Evolutionary conservation across 2,113 vertebrate genomes (phyloP), one percentile per base, ranked within the genome.

Genomic region (Cyprinodon brontotheroides): DNA sequence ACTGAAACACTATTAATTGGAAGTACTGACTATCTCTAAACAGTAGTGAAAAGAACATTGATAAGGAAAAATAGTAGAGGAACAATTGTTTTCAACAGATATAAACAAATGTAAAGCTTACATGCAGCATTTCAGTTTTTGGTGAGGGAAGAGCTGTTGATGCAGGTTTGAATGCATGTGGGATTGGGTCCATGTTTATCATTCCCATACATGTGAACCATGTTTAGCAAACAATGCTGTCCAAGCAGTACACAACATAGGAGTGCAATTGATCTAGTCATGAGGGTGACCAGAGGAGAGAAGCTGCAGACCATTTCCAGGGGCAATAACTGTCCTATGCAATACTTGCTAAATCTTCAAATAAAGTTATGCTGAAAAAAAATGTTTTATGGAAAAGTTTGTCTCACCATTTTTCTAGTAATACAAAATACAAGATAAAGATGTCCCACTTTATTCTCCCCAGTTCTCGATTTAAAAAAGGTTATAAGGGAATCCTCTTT

Each of bases 161-260:
- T 36, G 61, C 38, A 4, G 3, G 36, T 4, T 5, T 62, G 22
- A 60, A 20, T 72, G 70, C 20, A 5, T 14, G 41, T 39, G 57
- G n/a, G 20, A 37, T 15, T 60, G 7, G 29, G 57, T 77, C 8
- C 37, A 10, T 68, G 73, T 50, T 38, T 64, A 59, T 65, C 45
- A 68, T 29, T 57, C 17, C 40, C 4, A 59, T 65, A 68, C 40
- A 68, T 73, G 65, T 64, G 39, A 78, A 48, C 50, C 17, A 60
- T 71, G 76, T 89, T 85, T 84, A 84, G 72, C 73, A 87, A 86
- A 87, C 77, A 80, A 17, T n/a, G 62, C 68, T 69, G 68, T 79
- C 48, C 76, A 71, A 70, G 43, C 68, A n/a, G 60, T 78, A 62
- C 38, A 41, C 39, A 39, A 73, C 79, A 67, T 70, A 61, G 12